Evolutionary conservation across 2,888 invertebrate genomes (phyloP), one percentile per base, ranked within the genome.

Genomic region (Andricus curvator): DNA sequence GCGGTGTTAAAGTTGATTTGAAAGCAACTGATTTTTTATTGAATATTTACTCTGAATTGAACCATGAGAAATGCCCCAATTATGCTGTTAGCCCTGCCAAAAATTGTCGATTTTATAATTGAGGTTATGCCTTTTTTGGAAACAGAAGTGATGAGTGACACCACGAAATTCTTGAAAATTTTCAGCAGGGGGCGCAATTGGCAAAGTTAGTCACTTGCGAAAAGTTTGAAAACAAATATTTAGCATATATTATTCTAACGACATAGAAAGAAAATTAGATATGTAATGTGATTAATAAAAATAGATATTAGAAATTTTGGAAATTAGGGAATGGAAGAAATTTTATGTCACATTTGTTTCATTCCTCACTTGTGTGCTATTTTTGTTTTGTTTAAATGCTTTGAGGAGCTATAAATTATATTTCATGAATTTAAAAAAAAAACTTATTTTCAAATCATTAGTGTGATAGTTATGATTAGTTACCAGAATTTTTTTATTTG

Each of bases 1-100:
- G 67, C 41, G 67, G 22, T 67, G 67, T 67, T 67, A 67, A 67
- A 67, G n/a, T 67, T 11, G 48, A 70, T 6, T 70, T 20, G 20
- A 29, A 70, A 51, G 68, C 68, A 70, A 70, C 25, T 48, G 25
- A 70, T 48, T 25, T 48, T 48, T 29, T 51, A 29, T 70, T 48
- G 29, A 70, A 9, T 2, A 25, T 70, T 48, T 25, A 29, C 20
- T 29, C 2, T 70, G 48, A 70, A 70, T 70, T 17, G 9, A 68
- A 48, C 1, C 6, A 70, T 20, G 9, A 70, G 68, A 9, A 66
- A 66, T 66, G 37, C 17, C 4, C 41, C 33, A 37, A 11, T 13
- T 37, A 66, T 11, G 41, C 48, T 29, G 48, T 17, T 70, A 48
- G 51, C 29, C 68, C 68, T 70, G 68, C 68, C 48, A 70, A 70